phyloP scores from a whole-genome alignment of 92 coral and sea anemone genomes.

The Siderastrea siderea region DNA sequence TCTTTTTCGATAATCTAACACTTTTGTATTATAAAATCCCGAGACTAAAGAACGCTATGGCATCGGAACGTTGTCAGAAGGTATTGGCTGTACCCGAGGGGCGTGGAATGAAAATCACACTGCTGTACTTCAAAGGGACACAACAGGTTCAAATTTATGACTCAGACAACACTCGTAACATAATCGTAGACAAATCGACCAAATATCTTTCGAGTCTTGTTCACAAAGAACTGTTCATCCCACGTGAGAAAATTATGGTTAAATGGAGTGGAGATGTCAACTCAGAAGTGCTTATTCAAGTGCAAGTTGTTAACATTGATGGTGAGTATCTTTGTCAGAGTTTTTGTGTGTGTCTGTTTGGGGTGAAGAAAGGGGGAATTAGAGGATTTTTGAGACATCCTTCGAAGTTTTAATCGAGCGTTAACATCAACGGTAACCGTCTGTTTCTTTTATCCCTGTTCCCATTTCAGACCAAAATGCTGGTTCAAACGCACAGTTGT shows the following conservation, averaged over 20 bases:
- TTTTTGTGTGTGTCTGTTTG: background rate
- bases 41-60: constrained; percentile 6
- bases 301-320: constrained; percentile 28
- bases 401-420: too few relatives aligned
- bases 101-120: constrained; percentile 56
- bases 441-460: too few relatives aligned
- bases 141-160: constrained; percentile 37
- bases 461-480: too few relatives aligned
- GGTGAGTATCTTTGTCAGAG: constrained; percentile 30
- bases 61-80: constrained; percentile 37
- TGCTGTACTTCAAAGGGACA: constrained; percentile 46
- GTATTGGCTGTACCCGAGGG: constrained; percentile 44
- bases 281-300: constrained; percentile 60
- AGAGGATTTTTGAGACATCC: too few relatives aligned
- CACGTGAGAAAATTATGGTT: constrained; percentile 32
- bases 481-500: too few relatives aligned
- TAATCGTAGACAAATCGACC: constrained; percentile 7
- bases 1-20: constrained; percentile 12
- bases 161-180: background rate
- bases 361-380: too few relatives aligned
- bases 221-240: constrained; percentile 46
- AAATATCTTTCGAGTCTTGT: constrained; percentile 22
- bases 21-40: constrained; percentile 56
- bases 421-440: too few relatives aligned
- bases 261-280: constrained; percentile 56